Conservation (phyloP, 2,888 invertebrate genomes). For the Steinernema hermaphroditum region DNA sequence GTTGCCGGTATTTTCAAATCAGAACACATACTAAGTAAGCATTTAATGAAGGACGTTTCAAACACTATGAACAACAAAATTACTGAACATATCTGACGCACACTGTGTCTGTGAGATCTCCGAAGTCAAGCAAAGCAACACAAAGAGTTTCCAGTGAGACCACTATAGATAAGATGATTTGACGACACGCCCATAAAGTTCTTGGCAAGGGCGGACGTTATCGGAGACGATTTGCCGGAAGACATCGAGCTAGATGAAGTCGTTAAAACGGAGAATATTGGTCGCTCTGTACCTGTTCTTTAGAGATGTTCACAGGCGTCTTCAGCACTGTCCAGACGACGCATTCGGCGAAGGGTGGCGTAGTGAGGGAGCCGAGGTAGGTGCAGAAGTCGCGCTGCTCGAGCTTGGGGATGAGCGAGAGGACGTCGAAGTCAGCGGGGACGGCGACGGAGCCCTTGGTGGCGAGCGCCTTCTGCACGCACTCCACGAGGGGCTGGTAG, state of each 20-base stretch:
- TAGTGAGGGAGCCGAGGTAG: slow-evolving; percentile 68
- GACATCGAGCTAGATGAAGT: slow-evolving; percentile 46
- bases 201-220: slow-evolving; percentile 56
- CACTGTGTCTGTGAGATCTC: too few relatives aligned
- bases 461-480: slow-evolving; percentile 37
- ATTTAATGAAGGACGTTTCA: too few relatives aligned
- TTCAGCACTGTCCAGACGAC: slow-evolving; percentile 68
- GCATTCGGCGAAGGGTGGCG: slow-evolving; percentile 67
- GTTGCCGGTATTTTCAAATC: too few relatives aligned
- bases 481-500: slow-evolving; percentile 51
- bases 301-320: slow-evolving; percentile 65
- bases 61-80: too few relatives aligned
- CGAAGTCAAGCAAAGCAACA: too few relatives aligned
- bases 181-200: slow-evolving; percentile 51
- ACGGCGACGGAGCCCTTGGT: slow-evolving; percentile 32
- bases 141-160: too few relatives aligned
- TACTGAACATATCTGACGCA: too few relatives aligned
- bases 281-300: slow-evolving; percentile 45
- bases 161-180: not conserved
- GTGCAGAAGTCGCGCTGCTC: slow-evolving; percentile 66
- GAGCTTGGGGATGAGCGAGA: slow-evolving; percentile 36
- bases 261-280: not conserved
- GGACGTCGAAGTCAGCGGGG: slow-evolving; percentile 32
- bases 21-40: too few relatives aligned
- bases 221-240: slow-evolving; percentile 51